Evolutionary conservation across 2,888 invertebrate genomes (phyloP), one percentile per base, ranked within the genome.

Genomic region (Anorthoa munda): DNA sequence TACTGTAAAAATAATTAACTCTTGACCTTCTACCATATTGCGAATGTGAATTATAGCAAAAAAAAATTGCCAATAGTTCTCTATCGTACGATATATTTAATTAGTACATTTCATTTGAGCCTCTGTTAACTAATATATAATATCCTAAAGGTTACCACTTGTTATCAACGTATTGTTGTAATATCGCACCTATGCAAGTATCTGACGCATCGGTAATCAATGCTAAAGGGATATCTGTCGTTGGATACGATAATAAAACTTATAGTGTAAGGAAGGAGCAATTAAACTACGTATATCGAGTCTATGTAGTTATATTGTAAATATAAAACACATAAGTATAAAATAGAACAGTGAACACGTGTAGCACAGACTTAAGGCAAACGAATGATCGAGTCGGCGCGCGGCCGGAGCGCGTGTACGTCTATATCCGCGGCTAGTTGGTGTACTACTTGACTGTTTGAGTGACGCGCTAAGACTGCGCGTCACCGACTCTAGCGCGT

Each of bases 121-220:
- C 39, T 68, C 31, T 17, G 51, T 60, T 1, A 68, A 39, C 3
- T 15, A n/a, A 17, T 70, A 46, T 61, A 53, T 15, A 69, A 18
- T 61, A 61, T 2, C 60, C 67, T 45, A 53, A 46, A 1, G 65
- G 53, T 23, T 46, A 45, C 69, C 69, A 64, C 23, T 15, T 46
- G 18, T 48, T 53, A 1, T 46, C 4, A 1, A 64, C 5, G 0
- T 69, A 2, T 55, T 69, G 64, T 3, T 70, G 55, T 21, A 64
- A 55, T 12, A 31, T 55, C 0, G 69, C 69, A 1, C 69, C 65
- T 17, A 53, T 11, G 56, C 70, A 70, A 3, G 15, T 70, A n/a
- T 68, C 55, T 48, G 31, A 64, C n/a, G 65, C 65, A 4, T 70
- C 65, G 11, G 65, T 55, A 66, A 65, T 70, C 1, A 70, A 15